Conservation (phyloP, 2,888 invertebrate genomes). For the Microctonus hyperodae region DNA sequence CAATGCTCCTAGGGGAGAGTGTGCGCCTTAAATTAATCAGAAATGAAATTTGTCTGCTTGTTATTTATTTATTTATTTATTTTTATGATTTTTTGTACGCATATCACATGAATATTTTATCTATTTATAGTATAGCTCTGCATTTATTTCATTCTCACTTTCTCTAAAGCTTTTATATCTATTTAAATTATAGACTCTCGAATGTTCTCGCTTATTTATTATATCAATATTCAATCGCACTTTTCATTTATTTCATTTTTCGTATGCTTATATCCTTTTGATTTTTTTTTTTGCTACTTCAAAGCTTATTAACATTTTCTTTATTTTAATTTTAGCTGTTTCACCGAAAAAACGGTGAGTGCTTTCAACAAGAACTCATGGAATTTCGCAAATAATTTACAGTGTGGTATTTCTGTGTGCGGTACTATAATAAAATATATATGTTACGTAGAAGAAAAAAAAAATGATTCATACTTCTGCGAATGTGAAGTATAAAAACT, state of each 20-base stretch:
- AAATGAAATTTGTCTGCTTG: conserved; percentile 6
- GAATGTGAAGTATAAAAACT: background rate
- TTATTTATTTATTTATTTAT: conserved; percentile 30
- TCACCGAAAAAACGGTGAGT: conserved; percentile 50
- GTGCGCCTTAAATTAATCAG: conserved; percentile 26
- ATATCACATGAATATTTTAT: conserved; percentile 18
- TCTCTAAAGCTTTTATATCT: background rate
- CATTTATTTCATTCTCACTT: conserved; percentile 11
- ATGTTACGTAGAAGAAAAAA: background rate
- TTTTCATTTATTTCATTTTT: conserved; percentile 6
- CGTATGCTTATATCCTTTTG: conserved; percentile 3
- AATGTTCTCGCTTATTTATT: conserved; percentile 1
- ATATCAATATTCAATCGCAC: background rate
- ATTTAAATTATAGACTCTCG: background rate
- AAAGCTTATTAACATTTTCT: conserved; percentile 32
- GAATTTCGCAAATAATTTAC: background rate
- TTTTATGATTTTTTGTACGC: background rate
- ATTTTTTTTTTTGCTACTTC: conserved; percentile 29
- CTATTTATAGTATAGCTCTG: conserved; percentile 30
- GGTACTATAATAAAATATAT: too few species aligned
- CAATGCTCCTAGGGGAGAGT: conserved; percentile 34
- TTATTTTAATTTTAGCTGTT: conserved; percentile 41
- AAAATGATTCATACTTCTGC: background rate
- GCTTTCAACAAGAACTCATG: conserved; percentile 26
- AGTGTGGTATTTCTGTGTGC: background rate